A percentile compares a stretch with the other conserved stretches of the same genome.
These are phyloP conservation scores for Diploptera punctata DNA, from an alignment of 2,888 invertebrate genomes.

Conservation along the genomic window DNA sequence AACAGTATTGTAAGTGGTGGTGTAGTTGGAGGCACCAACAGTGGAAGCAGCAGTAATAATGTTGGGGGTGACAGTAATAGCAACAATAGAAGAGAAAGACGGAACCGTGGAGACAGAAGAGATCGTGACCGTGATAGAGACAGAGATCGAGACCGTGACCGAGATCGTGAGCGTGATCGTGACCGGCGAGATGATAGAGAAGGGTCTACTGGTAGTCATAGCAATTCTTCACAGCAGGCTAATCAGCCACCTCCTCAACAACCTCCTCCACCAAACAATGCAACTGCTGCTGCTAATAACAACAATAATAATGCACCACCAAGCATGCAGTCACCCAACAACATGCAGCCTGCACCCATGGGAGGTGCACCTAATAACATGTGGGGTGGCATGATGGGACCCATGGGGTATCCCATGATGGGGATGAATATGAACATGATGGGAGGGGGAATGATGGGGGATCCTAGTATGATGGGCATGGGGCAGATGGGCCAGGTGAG, in stretches of 20 bases:
- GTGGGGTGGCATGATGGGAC: conserved; percentile 50
- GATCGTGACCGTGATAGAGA: conserved; percentile 46
- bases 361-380: conserved; percentile 40
- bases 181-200: conserved; percentile 42
- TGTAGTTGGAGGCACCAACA: neutral
- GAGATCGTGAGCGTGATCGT: conserved; percentile 44
- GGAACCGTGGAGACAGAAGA: conserved; percentile 44
- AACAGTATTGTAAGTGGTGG: neutral
- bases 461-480: conserved; percentile 67
- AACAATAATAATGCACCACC: conserved; percentile 16
- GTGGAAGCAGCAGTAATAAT: conserved; percentile 1
- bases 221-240: conserved; percentile 23
- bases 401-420: conserved; percentile 49
- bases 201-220: conserved; percentile 37
- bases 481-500: conserved; percentile 51
- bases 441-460: conserved; percentile 64
- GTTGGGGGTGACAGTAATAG: conserved; percentile 21
- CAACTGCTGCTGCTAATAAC: too few relatives aligned
- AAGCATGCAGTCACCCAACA: conserved; percentile 22
- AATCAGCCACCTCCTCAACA: neutral
- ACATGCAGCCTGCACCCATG: conserved; percentile 30
- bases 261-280: neutral
- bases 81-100: conserved; percentile 38
- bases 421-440: conserved; percentile 51
- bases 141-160: conserved; percentile 44